Conservation (phyloP, 2,888 invertebrate species). For the Epistrophe eligans region DNA sequence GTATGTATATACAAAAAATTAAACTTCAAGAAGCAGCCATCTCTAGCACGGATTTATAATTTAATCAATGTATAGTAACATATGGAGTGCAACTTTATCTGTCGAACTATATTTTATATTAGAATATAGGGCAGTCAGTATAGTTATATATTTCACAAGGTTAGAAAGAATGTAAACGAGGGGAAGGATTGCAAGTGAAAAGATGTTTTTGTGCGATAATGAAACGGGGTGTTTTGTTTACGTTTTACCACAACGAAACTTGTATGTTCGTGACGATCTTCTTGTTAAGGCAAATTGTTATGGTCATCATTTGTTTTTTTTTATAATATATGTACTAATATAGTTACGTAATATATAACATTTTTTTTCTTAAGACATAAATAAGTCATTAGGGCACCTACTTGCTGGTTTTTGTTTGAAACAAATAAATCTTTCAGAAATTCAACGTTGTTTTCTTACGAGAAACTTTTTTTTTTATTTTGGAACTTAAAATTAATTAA, state of each 20-base stretch:
- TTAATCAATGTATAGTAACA: too few relatives aligned
- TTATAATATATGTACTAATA: too few relatives aligned
- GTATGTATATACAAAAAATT: too few relatives aligned
- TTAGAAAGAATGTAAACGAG: not conserved
- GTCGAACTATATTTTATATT: not conserved
- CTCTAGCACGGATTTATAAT: too few relatives aligned
- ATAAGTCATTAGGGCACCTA: not conserved
- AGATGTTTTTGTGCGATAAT: constrained; percentile 2
- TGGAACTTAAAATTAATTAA: too few relatives aligned
- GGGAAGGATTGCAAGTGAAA: not conserved
- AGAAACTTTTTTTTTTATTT: too few relatives aligned
- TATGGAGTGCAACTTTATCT: not conserved
- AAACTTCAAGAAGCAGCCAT: too few relatives aligned
- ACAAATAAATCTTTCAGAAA: not conserved
- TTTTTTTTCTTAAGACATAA: not conserved
- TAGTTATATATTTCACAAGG: constrained; percentile 8
- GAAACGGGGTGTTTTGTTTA: constrained; percentile 18
- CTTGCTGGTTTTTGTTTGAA: not conserved
- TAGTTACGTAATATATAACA: not conserved
- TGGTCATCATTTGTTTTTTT: constrained; percentile 4
- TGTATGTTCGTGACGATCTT: not conserved
- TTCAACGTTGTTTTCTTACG: not conserved
- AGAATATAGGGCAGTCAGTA: constrained; percentile 19
- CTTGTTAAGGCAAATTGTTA: not conserved
- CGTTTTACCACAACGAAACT: not conserved